Evolutionary conservation across 2,797 vertebrate genomes (phyloP).

Genomic region (Xerus rutilus): DNA sequence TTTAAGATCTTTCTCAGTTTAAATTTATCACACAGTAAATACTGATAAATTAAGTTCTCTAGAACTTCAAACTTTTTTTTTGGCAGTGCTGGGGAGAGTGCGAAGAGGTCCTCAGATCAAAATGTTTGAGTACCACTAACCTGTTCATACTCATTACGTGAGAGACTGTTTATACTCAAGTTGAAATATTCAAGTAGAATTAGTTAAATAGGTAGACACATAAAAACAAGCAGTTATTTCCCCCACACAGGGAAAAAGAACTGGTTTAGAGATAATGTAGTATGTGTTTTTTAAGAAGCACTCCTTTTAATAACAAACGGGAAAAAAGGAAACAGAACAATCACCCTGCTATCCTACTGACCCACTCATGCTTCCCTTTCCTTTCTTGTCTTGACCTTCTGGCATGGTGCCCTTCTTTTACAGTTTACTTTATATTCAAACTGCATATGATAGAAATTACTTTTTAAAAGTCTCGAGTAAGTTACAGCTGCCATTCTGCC

Average conservation of each 20-base stretch:
- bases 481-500: too few relatives aligned
- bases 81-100: not conserved
- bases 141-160: not conserved
- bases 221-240: not conserved
- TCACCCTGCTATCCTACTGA: not conserved
- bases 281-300: not conserved
- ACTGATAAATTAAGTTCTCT: conserved; percentile 5
- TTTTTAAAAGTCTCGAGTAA: conserved; percentile 1
- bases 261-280: not conserved
- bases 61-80: not conserved
- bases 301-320: not conserved
- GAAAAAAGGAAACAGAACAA: conserved; percentile 26
- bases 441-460: not conserved
- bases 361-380: not conserved
- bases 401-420: not conserved
- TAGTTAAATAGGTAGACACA: conserved; percentile 15
- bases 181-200: conserved; percentile 32
- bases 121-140: not conserved
- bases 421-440: conserved; percentile 8
- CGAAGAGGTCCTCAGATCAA: not conserved
- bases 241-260: not conserved
- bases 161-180: not conserved
- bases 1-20: not conserved
- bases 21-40: conserved; percentile 37
- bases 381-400: not conserved